Evolutionary conservation across 2,113 vertebrate genomes (phyloP).

Genomic region (Cyprinodon brontotheroides): DNA sequence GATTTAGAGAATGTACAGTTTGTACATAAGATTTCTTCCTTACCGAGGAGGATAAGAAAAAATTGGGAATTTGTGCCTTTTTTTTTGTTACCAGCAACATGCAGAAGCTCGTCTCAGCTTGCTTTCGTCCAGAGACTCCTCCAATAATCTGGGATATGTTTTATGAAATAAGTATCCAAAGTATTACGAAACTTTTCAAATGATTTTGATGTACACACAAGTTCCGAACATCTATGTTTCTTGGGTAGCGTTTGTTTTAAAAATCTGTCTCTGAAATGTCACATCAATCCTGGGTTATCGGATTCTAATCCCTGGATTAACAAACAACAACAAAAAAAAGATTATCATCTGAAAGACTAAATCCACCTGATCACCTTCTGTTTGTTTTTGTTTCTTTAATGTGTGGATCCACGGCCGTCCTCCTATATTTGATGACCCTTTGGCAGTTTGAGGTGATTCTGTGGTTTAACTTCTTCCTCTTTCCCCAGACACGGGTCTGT

Average conservation of each 20-base stretch:
- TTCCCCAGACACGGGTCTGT: constrained; percentile 23
- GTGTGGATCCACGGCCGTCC: constrained; percentile 40
- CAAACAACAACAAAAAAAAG: constrained; percentile 64
- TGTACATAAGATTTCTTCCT: constrained; percentile 62
- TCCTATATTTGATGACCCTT: constrained; percentile 62
- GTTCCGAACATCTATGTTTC: constrained; percentile 76
- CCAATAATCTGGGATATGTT: constrained; percentile 20
- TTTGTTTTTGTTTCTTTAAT: constrained; percentile 37
- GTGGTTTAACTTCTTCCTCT: constrained; percentile 27
- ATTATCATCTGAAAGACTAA: constrained; percentile 60
- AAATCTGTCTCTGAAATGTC: constrained; percentile 66
- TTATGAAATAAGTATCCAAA: constrained; percentile 65
- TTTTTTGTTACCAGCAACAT: constrained; percentile 51
- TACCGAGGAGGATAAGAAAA: constrained; percentile 54
- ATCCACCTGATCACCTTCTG: constrained; percentile 37
- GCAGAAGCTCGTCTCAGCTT: constrained; percentile 48
- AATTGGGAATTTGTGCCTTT: constrained; percentile 55
- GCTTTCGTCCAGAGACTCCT: constrained; percentile 39
- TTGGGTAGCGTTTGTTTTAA: constrained; percentile 79
- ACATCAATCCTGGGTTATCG: constrained; percentile 40
- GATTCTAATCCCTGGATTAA: constrained; percentile 67
- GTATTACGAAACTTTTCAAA: constrained; percentile 72
- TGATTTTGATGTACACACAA: constrained; percentile 85
- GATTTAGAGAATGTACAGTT: constrained; percentile 63
- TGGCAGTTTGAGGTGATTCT: constrained; percentile 69